Base-by-base conservation (phyloP, 2,113 vertebrate species). In the Grammomys dolichurus region DNA sequence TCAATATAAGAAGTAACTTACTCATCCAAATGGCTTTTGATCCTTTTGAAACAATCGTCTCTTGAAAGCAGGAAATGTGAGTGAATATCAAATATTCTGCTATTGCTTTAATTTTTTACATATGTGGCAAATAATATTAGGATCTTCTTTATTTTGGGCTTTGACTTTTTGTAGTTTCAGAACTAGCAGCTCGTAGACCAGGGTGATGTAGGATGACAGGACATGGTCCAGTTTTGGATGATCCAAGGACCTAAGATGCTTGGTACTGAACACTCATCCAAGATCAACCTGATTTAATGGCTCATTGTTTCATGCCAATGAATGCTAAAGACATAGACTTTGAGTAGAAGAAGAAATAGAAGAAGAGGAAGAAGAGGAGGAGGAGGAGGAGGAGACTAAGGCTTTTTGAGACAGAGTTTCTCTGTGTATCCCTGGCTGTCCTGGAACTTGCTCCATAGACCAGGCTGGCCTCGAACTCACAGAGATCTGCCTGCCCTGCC, bases 101-200 rank as follows among this genome's bases (percentile, higher is more conserved):
- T 73, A 14, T 28, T 95, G 56, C 4, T 13, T 96, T 65, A 75
- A 76, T 28, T 46, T 85, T 43, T 69, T 69, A 36, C n/a, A 43
- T 31, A 43, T 6, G 33, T 69, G n/a, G 17, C 58, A 87, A 51
- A 63, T 40, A 36, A 65, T 11, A 7, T 36, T 63, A 90, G 13
- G 76, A 22, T 5, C 8, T 65, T 77, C 58, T 36, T 91, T 56
- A 58, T 86, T 87, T 51, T 80, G 40, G 26, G 19, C 40, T 77
- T 56, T 90, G 31, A 31, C 60, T 72, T 91, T 85, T 46, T 54
- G 51, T 69, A 75, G 26, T 85, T 94, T 94, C 56, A 90, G 72
- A 77, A 91, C 4, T 80, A 56, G 75, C 19, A 95, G 28, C 43
- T 76, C 12, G 75, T 33, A 28, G 60, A 33, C 46, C 19, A 48